Evolutionary conservation across 2,888 invertebrate species (phyloP).

Genomic region (Hedya salicella): DNA sequence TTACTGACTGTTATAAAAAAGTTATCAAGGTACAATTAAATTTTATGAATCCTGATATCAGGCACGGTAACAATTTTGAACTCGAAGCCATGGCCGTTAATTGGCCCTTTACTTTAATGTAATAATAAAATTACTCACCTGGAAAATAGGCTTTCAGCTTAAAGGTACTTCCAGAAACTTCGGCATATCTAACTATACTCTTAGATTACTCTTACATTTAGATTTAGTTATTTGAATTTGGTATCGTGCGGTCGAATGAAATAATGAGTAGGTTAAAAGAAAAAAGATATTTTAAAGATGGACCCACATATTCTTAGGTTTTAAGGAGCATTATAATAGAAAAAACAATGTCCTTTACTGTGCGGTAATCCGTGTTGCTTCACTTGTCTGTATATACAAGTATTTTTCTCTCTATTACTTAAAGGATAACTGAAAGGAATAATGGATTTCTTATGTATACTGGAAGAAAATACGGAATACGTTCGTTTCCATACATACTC

Average conservation of each 20-base stretch:
- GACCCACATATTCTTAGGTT: too few relatives aligned
- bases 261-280: neutral
- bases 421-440: too few relatives aligned
- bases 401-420: too few relatives aligned
- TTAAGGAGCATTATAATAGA: too few relatives aligned
- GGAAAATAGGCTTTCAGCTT: constrained; percentile 33
- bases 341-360: too few relatives aligned
- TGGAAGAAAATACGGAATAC: too few relatives aligned
- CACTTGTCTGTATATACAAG: too few relatives aligned
- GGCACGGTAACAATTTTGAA: constrained; percentile 22
- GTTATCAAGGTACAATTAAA: neutral
- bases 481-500: too few relatives aligned
- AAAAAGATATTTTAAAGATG: too few relatives aligned
- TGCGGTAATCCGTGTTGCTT: too few relatives aligned
- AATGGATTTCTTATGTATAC: too few relatives aligned
- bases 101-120: constrained; percentile 33
- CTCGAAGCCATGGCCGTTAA: constrained; percentile 26
- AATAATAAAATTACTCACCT: constrained; percentile 37
- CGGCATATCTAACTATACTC: constrained; percentile 15
- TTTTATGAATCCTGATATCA: constrained; percentile 14
- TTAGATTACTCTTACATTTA: constrained; percentile 14
- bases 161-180: constrained; percentile 1
- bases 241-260: neutral
- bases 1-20: neutral
- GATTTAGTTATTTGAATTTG: neutral